phyloP scores from a whole-genome alignment of 2,888 invertebrate genomes.

The Andrena dorsata region DNA sequence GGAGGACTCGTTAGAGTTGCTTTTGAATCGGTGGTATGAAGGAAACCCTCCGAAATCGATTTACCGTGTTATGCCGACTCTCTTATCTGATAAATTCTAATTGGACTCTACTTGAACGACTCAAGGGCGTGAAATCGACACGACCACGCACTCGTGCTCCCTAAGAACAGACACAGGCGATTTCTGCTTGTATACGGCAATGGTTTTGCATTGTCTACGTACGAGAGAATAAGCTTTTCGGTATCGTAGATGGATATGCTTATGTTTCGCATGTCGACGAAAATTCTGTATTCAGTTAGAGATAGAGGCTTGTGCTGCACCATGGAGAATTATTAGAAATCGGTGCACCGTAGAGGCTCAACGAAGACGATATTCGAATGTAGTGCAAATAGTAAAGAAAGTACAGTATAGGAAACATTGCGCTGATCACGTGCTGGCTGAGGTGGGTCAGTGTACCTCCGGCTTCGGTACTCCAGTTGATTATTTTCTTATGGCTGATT shows the following conservation, averaged over 20 bases:
- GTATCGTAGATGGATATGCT: constrained; percentile 62
- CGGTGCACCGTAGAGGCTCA: too few species aligned
- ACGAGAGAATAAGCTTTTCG: constrained; percentile 40
- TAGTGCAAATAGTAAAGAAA: background rate
- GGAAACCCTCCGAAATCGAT: constrained; percentile 64
- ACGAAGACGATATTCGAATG: too few species aligned
- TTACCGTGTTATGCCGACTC: background rate
- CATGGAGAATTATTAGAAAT: background rate
- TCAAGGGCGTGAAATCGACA: constrained; percentile 72
- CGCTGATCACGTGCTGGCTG: constrained; percentile 13
- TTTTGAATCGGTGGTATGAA: constrained; percentile 33
- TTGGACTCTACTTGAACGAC: constrained; percentile 22
- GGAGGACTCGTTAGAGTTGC: constrained; percentile 54
- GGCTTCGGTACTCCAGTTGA: constrained; percentile 49
- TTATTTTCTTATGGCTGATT: constrained; percentile 76
- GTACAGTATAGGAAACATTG: constrained; percentile 8
- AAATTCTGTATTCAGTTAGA: constrained; percentile 71
- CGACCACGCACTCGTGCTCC: constrained; percentile 38
- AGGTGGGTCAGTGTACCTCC: background rate
- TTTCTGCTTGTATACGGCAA: background rate
- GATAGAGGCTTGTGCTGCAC: constrained; percentile 60
- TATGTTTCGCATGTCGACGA: constrained; percentile 66
- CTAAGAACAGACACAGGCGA: constrained; percentile 44
- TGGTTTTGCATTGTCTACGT: background rate
- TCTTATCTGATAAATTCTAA: background rate